phyloP scores from a whole-genome alignment of 2,797 vertebrate genomes.

The Lagocephalus sceleratus region DNA sequence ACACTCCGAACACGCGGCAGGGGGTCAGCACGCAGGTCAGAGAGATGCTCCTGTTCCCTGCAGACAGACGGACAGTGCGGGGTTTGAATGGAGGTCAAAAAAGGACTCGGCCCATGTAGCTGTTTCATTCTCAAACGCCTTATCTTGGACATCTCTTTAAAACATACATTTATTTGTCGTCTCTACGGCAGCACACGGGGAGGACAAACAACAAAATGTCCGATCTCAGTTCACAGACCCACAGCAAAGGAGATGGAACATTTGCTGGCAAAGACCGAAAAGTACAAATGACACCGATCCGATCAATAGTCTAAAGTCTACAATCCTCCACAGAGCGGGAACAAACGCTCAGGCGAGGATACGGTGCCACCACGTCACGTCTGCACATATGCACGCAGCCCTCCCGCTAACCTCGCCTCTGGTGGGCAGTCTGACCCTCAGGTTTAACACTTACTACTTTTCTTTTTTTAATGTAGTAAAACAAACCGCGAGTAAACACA shows the following conservation, averaged over 20 bases:
- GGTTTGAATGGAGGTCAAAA: too few relatives aligned
- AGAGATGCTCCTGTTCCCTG: slow-evolving; percentile 69
- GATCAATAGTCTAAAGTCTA: slow-evolving; percentile 77
- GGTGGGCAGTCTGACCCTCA: background rate
- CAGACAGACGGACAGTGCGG: slow-evolving; percentile 15
- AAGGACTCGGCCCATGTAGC: too few relatives aligned
- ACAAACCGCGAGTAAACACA: background rate
- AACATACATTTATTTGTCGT: background rate
- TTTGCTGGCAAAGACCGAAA: slow-evolving; percentile 50
- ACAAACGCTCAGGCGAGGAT: slow-evolving; percentile 51
- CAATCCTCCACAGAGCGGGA: slow-evolving; percentile 50
- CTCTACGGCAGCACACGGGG: background rate
- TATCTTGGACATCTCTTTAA: background rate
- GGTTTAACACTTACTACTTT: background rate
- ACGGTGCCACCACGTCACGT: slow-evolving; percentile 40
- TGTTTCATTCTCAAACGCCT: too few relatives aligned
- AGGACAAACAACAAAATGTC: slow-evolving; percentile 22
- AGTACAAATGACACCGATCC: slow-evolving; percentile 58
- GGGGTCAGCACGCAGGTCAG: slow-evolving; percentile 78
- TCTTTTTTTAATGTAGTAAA: background rate
- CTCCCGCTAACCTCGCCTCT: background rate
- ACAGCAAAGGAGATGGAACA: slow-evolving; percentile 20
- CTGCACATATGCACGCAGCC: slow-evolving; percentile 16
- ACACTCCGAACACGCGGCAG: slow-evolving; percentile 72
- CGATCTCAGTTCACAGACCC: slow-evolving; percentile 15